Evolutionary conservation across 2,113 vertebrate genomes (phyloP).

Genomic region (Anas platyrhynchos): DNA sequence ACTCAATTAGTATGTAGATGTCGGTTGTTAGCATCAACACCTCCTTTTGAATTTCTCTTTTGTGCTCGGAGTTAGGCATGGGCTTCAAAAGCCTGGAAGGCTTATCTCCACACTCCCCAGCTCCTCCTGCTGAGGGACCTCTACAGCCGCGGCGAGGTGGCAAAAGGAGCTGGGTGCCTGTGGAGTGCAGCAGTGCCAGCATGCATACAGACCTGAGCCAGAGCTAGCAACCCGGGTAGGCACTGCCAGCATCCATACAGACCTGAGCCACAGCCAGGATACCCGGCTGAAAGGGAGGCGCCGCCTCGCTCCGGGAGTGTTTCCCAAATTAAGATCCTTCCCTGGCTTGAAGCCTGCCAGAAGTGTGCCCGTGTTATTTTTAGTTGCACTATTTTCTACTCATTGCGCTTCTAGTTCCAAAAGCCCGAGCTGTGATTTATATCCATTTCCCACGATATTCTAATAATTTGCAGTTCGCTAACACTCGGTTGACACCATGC

Average conservation of each 20-base stretch:
- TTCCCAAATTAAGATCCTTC: not conserved
- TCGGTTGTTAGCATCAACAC: conserved; percentile 4
- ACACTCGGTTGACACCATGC: not conserved
- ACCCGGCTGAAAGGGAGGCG: not conserved
- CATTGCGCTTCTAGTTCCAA: not conserved
- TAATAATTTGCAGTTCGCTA: not conserved
- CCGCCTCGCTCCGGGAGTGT: rapidly evolving
- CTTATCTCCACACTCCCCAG: not conserved
- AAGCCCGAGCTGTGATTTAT: not conserved
- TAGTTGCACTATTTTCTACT: not conserved
- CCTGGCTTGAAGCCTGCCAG: not conserved
- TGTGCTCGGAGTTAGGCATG: not conserved
- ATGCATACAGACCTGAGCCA: rapidly evolving
- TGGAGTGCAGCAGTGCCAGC: not conserved
- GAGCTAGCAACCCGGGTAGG: not conserved
- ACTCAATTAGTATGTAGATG: conserved; percentile 3
- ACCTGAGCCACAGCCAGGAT: not conserved
- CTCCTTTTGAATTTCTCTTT: conserved; percentile 7
- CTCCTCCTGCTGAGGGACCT: not conserved
- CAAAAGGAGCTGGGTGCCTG: not conserved
- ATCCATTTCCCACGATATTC: not conserved
- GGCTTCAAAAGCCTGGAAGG: not conserved
- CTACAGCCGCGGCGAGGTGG: not conserved
- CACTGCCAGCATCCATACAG: not conserved
- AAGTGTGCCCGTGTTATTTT: not conserved